Percentiles rank a stretch among this genome's conserved stretches.
Conservation (phyloP, 2,888 invertebrate species). For the Antheraea assamensis region DNA sequence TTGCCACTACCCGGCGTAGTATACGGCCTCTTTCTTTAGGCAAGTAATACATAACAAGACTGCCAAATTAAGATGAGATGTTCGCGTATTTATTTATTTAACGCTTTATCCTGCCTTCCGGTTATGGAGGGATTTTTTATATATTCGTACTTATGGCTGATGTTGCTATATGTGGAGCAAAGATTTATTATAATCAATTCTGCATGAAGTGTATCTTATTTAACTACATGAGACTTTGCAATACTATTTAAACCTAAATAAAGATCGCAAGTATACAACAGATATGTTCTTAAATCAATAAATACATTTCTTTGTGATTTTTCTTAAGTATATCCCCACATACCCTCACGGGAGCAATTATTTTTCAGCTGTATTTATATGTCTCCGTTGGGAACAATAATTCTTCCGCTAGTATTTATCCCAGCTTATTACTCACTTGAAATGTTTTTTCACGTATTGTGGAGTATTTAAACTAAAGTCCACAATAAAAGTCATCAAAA, state of each 20-base stretch:
- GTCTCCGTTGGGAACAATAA: not conserved
- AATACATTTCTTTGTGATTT: not conserved
- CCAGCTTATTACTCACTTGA: not conserved
- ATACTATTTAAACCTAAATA: not conserved
- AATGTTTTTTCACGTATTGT: not conserved
- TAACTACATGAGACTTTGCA: not conserved
- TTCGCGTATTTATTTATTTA: constrained; percentile 48
- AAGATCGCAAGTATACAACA: not conserved
- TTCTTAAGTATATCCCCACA: not conserved
- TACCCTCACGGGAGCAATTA: not conserved
- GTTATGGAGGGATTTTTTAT: constrained; percentile 21
- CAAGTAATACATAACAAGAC: constrained; percentile 26
- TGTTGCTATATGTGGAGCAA: constrained; percentile 16
- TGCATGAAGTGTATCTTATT: not conserved
- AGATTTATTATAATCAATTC: constrained; percentile 12
- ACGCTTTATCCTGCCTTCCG: constrained; percentile 33
- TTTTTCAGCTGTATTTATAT: constrained; percentile 2
- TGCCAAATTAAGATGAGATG: constrained; percentile 48
- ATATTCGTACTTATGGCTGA: constrained; percentile 20
- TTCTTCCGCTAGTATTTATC: not conserved
- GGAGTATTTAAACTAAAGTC: not conserved
- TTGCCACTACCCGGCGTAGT: constrained; percentile 4
- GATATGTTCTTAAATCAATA: not conserved
- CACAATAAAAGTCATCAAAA: not conserved
- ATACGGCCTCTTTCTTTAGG: constrained; percentile 20